Evolutionary conservation across 2,797 vertebrate species (phyloP).

Genomic region (Dromococcyx pavoninus): DNA sequence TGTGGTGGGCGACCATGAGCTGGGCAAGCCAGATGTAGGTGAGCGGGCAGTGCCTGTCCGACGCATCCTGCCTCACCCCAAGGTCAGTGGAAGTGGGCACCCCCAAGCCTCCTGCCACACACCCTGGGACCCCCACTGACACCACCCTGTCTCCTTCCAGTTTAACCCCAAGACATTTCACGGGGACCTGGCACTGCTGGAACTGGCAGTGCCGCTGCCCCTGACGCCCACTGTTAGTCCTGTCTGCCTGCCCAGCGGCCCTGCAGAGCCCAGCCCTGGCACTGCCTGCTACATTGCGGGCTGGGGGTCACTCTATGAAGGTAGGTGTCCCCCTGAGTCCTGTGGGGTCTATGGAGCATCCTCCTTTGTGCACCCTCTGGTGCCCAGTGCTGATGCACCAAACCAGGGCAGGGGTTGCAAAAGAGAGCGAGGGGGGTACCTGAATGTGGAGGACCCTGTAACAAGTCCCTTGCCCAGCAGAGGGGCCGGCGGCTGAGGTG

Average conservation of each 20-base stretch:
- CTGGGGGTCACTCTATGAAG: conserved; percentile 94
- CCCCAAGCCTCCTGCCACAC: fast-evolving
- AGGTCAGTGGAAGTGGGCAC: conserved; percentile 75
- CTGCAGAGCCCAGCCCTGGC: conserved; percentile 81
- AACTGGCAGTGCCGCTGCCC: conserved; percentile 82
- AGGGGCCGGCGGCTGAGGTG: conserved; percentile 87
- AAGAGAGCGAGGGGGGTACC: not conserved
- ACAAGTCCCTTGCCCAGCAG: conserved; percentile 59
- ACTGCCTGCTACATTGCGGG: conserved; percentile 89
- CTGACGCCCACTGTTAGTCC: conserved; percentile 78
- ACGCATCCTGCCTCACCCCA: conserved; percentile 90
- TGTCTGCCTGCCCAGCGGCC: conserved; percentile 86
- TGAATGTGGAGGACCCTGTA: fast-evolving
- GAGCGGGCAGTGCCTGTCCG: conserved; percentile 85
- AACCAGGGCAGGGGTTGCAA: not conserved
- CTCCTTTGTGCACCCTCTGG: not conserved
- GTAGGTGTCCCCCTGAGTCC: conserved; percentile 60
- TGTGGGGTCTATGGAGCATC: fast-evolving
- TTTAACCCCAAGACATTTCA: conserved; percentile 93
- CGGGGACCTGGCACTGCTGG: conserved; percentile 89
- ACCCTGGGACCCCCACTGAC: not conserved
- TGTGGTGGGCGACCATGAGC: conserved; percentile 87
- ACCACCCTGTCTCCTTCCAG: conserved; percentile 56
- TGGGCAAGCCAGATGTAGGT: conserved; percentile 79
- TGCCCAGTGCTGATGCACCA: fast-evolving